These are phyloP conservation scores for Talpa occidentalis DNA, from an alignment of 2,113 vertebrate genomes.

Conservation along the genomic window DNA sequence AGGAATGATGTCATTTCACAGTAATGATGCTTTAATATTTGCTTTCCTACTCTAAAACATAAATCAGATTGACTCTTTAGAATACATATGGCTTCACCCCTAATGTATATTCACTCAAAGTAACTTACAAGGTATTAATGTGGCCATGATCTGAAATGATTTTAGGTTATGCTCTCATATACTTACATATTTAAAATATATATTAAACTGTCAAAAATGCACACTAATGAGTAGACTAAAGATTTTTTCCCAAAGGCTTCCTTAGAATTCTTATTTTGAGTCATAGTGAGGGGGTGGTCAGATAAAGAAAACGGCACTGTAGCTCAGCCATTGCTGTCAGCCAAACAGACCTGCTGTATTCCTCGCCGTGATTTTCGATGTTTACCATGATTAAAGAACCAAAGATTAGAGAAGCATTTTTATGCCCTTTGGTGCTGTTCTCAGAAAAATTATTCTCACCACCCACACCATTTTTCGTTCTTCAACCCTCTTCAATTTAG, in stretches of 20 bases:
- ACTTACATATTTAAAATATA: constrained; percentile 41
- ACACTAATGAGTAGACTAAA: background rate
- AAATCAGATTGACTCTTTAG: background rate
- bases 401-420: background rate
- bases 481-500: background rate
- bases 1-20: background rate
- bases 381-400: background rate
- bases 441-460: background rate
- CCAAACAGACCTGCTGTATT: background rate
- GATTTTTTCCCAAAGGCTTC: background rate
- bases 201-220: background rate
- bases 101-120: background rate
- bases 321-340: background rate
- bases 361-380: background rate
- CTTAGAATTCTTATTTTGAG: constrained; percentile 41
- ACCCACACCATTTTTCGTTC: background rate
- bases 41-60: background rate
- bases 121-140: constrained; percentile 9
- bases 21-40: background rate
- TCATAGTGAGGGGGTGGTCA: background rate
- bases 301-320: background rate
- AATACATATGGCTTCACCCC: background rate
- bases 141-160: background rate
- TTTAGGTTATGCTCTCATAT: background rate
- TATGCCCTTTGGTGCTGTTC: background rate